These are phyloP conservation scores for Tamias sibiricus DNA, from an alignment of 2,113 vertebrate species.

Conservation along the genomic window DNA sequence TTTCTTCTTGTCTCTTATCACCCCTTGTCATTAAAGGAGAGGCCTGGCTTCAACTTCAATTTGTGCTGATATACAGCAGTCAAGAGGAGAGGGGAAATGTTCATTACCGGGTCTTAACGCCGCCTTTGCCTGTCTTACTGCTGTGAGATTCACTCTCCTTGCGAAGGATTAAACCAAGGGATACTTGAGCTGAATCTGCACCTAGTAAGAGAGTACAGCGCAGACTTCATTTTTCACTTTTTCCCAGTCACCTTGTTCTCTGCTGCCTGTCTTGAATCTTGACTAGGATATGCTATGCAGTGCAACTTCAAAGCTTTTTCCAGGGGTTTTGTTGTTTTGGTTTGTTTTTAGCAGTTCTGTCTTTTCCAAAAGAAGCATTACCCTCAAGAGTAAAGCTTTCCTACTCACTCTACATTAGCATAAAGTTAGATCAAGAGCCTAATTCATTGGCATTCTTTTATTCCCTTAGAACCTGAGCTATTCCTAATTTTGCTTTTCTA, in stretches of 20 bases:
- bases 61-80: slow-evolving; percentile 82
- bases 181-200: slow-evolving; percentile 67
- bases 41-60: slow-evolving; percentile 83
- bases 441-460: slow-evolving; percentile 86
- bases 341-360: slow-evolving; percentile 71
- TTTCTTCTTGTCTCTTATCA: slow-evolving; percentile 87
- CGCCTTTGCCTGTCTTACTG: slow-evolving; percentile 68
- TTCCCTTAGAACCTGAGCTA: slow-evolving; percentile 85
- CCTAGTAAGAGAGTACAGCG: slow-evolving; percentile 83
- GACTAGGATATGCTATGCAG: not conserved
- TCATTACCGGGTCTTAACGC: slow-evolving; percentile 53
- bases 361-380: slow-evolving; percentile 81
- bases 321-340: not conserved
- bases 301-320: not conserved
- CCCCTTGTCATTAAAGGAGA: slow-evolving; percentile 83
- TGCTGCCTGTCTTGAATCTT: not conserved
- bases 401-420: slow-evolving; percentile 85
- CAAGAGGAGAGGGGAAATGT: slow-evolving; percentile 65
- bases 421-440: slow-evolving; percentile 85
- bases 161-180: slow-evolving; percentile 86
- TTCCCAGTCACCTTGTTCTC: not conserved
- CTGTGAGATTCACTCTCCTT: slow-evolving; percentile 83
- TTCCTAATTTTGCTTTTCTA: slow-evolving; percentile 86
- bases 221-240: not conserved
- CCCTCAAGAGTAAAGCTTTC: slow-evolving; percentile 83